Evolutionary conservation across 37 sponge, comb jelly and placozoan species (phyloP), one percentile per base, ranked within the genome.

Genomic region (Spongia lamella): DNA sequence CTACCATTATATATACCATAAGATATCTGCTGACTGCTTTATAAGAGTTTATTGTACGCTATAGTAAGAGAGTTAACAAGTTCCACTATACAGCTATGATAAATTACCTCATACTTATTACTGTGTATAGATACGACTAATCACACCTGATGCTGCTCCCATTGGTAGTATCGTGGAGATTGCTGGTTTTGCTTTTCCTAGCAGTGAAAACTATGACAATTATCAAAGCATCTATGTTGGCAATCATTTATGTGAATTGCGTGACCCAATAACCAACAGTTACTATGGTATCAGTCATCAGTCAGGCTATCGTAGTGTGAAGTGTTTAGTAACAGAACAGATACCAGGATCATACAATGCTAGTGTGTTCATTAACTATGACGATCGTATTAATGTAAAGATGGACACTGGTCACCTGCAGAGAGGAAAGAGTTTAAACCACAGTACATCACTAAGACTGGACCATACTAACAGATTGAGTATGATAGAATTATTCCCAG

Each of bases 401-500:
- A 43, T 43, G 47, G 47, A 43, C 9, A 9, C 7, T 5, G 47
- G 47, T 43, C 47, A 13, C 9, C 47, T 43, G 9, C 7, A 2
- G 2, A 22, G 31, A 32, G 86, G 88, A 0, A 21, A 38, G 36
- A 70, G 73, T 7, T 81, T 82, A 78, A 87, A 87, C 51, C 66
- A 76, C 63, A 87, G 88, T 29, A 27, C 49, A 26, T 49, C 88
- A 7, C 52, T 87, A 29, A 65, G 67, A 17, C 77, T 68, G 7
- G 82, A 76, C 50, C 54, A 51, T 49, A 78, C 81, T 35, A 35
- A 70, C 65, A 63, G 34, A 3, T 61, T 87, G 30, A 68, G 67
- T 55, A 87, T 87, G 88, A 63, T 76, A 16, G 88, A 87, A 40
- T 4, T 87, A 21, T 87, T 39, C 51, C 88, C 88, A 64, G 82